Evolutionary conservation across 2,797 vertebrate species (phyloP), one percentile per base, ranked within the genome.

Genomic region (Helicolenus hilgendorfi): DNA sequence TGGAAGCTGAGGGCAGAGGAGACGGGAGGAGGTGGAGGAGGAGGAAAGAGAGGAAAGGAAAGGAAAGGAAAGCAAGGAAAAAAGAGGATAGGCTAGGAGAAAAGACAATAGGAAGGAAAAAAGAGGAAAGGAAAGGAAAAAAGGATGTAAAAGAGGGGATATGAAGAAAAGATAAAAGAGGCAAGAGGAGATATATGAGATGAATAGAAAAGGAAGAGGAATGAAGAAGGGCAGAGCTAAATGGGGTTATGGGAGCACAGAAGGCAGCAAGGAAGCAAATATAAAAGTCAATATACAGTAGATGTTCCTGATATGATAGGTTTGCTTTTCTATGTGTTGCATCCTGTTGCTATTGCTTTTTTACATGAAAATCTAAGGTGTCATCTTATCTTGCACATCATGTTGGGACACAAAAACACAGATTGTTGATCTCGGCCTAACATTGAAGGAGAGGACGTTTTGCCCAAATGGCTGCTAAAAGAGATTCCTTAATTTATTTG

Each of bases 1-100:
- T 93, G 93, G 84, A 83, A 78, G 60, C 26, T 38, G 76, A 60
- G 49, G 90, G n/a, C 55, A 59, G 29, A 73, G 65, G 33, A 62
- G 65, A 55, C 20, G 5, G 11, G 18, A 35, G 24, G 35, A 67
- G 55, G 29, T 27, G 13, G 7, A 14, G 11, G 31, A 67, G 58
- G 58, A n/a, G 45, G 18, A 18, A 7, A 13, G 9, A 26, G 5
- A 36, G 2, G 33, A 63, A 38, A 36, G 29, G 33, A 10, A n/a
- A 59, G 45, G 9, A 53, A 56, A 62, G 24, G 31, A 63, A 5
- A 38, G 14, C 9, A 58, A 20, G 29, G 2, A 59, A 49, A 26
- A 49, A n/a, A 58, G 15, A 58, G 22, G 13, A 27, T 7, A 74
- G 5, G 4, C 22, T 5, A 13, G n/a, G 26, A 13, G 0, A 24